Evolutionary conservation across 2,888 invertebrate species (phyloP), one percentile per base, ranked within the genome.

Genomic region (Coelogynopora nodosa): DNA sequence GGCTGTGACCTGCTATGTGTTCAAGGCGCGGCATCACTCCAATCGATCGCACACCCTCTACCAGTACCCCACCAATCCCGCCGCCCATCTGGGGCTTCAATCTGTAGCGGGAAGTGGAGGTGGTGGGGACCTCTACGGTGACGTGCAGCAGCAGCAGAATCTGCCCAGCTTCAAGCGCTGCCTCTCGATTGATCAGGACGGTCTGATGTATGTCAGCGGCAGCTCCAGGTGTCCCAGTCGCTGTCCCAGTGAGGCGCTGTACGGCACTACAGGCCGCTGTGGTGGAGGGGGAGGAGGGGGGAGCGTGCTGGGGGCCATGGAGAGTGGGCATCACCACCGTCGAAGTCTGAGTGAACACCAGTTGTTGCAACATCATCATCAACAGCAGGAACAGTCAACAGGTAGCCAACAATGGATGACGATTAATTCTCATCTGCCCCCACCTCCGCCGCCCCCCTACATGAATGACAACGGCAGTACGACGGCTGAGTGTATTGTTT

Each of bases 111-210:
- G 74, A 2, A 26, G 23, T 2, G 74, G 18, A 2, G 23, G n/a
- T n/a, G n/a, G n/a, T n/a, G n/a, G n/a, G n/a, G n/a, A n/a, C n/a
- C n/a, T n/a, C n/a, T n/a, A n/a, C n/a, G n/a, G n/a, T n/a, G n/a
- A n/a, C n/a, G n/a, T n/a, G n/a, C n/a, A n/a, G n/a, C n/a, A n/a
- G n/a, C n/a, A n/a, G n/a, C n/a, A n/a, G n/a, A n/a, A n/a, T n/a
- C n/a, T 74, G 27, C 74, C 74, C 74, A 74, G 18, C 27, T 74
- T 23, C 74, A 74, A 74, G 74, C 74, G 74, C 74, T 74, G 74
- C 23, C 74, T 74, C 74, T 74, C 74, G 18, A 74, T 74, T 13
- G 74, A 74, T 26, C 74, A 74, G 23, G 74, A 74, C 10, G 74
- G 74, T 23, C 23, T 74, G 5, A 74, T 74, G 74, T 74, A 74